Base-by-base conservation (phyloP, 1,140 invertebrate genomes). In the Heterodera carotae region DNA sequence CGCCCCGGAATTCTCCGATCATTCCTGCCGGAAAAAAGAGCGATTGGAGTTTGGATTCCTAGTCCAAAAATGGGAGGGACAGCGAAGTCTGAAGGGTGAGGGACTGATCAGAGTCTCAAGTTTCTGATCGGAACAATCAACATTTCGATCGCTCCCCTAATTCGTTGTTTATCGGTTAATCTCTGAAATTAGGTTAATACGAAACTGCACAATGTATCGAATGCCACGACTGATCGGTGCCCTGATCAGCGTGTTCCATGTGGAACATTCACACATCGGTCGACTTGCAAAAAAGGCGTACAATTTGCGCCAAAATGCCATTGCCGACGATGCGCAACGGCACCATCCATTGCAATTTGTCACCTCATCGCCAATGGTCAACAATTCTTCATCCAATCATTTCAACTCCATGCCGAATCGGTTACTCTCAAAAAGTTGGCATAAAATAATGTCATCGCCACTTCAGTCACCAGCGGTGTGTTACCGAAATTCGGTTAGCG, bases 141-240 rank as follows among this genome's bases (percentile, higher is more conserved):
- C n/a, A n/a, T n/a, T n/a, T n/a, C n/a, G n/a, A n/a, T n/a, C n/a
- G n/a, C n/a, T n/a, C n/a, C n/a, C n/a, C n/a, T n/a, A n/a, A n/a
- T n/a, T n/a, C n/a, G n/a, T n/a, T n/a, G n/a, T n/a, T n/a, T n/a
- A n/a, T n/a, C n/a, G n/a, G 39, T 15, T 5, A 56, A 22, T 56
- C 62, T 15, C 25, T 27, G 27, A 7, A 10, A 66, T 66, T 29
- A 66, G 62, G 29, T 2, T 66, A 27, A 66, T 66, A 18, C 62
- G 62, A 5, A 66, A 66, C 29, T 66, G 62, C 62, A 66, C 62
- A 29, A 66, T 66, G 29, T 22, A 34, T 31, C 62, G 62, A 22
- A 29, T 66, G 62, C 62, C 62, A 1, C 48, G 22, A 2, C 48
- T 56, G 12, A 22, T 12, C 48, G 15, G 22, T 56, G 48, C 48